Base-by-base conservation (phyloP, 2,888 invertebrate species). In the Leucoptera coffeella region DNA sequence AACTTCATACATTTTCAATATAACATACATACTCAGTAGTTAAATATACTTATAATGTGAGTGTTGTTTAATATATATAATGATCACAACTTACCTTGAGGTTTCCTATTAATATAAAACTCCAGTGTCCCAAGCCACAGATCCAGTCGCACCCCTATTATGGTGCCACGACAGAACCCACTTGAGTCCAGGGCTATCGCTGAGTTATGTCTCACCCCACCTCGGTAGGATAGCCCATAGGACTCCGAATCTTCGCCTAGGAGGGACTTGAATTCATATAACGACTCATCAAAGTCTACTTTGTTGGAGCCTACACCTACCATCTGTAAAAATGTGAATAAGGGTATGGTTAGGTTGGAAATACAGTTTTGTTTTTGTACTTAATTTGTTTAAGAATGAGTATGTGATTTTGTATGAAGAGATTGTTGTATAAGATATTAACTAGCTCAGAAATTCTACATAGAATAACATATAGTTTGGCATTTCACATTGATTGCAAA, bases 201-300 rank as follows among this genome's bases (percentile, higher is more conserved):
- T 6, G 17, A 17, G 35, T 76, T 69, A 43, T 92, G 88, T 27
- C 85, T 80, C 24, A 86, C 60, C 22, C 65, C 61, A 2, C 87
- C 87, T 29, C 61, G 73, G 50, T 90, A 92, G 1, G 91, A 91
- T 31, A 85, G 78, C 1, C 92, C 93, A 82, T 91, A 93, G 1
- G 92, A 91, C 43, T 92, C 81, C 2, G 58, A 50, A 49, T 88
- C 84, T 9, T 69, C 72, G 0, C 93, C 93, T 28, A 93, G 61
- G 21, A 89, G 72, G 9, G 91, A 90, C 25, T 80, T 80, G 59
- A 88, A 93, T 23, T 72, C 71, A 46, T 75, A 78, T 25, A 74
- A 64, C 28, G 75, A 75, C 32, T 78, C 69, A 2, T 69, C 53
- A 24, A 85, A 51, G 43, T 80, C 65, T 8, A 84, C 78, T 44